Evolutionary conservation across 2,113 vertebrate species (phyloP), one percentile per base, ranked within the genome.

Genomic region (Dasyurus viverrinus): DNA sequence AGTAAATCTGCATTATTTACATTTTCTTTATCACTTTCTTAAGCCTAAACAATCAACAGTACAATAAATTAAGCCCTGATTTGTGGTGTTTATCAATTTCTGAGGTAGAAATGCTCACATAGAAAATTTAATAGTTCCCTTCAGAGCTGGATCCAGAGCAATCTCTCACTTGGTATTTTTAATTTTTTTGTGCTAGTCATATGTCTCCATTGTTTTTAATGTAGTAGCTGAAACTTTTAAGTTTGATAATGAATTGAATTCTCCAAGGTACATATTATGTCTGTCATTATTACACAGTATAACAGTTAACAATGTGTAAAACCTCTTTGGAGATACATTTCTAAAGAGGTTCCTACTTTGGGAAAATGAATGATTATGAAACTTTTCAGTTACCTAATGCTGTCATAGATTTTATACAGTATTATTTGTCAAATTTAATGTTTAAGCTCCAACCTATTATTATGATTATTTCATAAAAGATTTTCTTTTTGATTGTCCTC

Each of bases 361-460:
- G 89, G 52, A 60, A 90, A 96, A 54, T 36, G 8, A 23, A 19
- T 50, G 11, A 53, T 46, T 57, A 16, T 57, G 91, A 91, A 94
- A 14, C 0, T 7, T 91, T 91, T 93, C 48, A 52, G 42, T 93
- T 52, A 57, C 19, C 23, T 94, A 54, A 24, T 92, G 46, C 91
- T 95, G 57, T 42, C 54, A 91, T 68, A 30, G 8, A 16, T 54
- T 55, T 92, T 96, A 90, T 24, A 60, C 36, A 22, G n/a, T 47
- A 93, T 95, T 94, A 26, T 93, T 97, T 84, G 8, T 16, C 52
- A 46, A 3, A 68, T 68, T 68, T 68, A n/a, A 36, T 42, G 36
- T 84, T 46, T 54, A n/a, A 60, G 3, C 30, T 14, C 68, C 48
- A 96, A 84, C 50, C 54, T 92, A 22, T 30, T 89, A 84, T 68